Base-by-base conservation (phyloP, 1,140 invertebrate species). In the Andricus grossulariae region DNA sequence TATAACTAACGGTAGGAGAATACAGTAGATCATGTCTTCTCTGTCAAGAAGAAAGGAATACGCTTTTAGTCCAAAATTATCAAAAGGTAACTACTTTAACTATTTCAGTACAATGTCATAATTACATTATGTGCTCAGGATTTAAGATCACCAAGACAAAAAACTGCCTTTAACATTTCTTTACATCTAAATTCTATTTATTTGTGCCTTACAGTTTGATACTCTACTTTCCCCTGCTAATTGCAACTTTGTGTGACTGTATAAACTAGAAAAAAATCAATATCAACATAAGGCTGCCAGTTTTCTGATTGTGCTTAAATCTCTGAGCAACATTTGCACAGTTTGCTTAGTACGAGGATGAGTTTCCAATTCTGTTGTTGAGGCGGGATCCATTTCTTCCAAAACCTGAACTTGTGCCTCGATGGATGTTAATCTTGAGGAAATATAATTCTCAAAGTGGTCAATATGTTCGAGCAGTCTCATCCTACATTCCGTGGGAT, bases 401-500 rank as follows among this genome's bases (percentile, higher is more conserved):
- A 93, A 74, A 75, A 78, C 83, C 80, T 73, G 55, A 80, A 97
- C 93, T 90, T 96, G 94, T n/a, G 94, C 93, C 89, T 97, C 96
- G 32, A 97, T 94, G 55, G 93, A 93, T 80, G 94, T 94, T n/a
- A 97, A 92, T 55, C 94, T 89, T 2, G 94, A 92, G 80, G 96
- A 94, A 32, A 97, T 92, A 76, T 95, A 92, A 75, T 93, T 92
- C 86, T 97, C 95, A 84, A 94, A 94, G 83, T 95, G 92, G 80
- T 95, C 93, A 50, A 98, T 94, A 85, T 97, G 96, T 39, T 95
- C 94, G 70, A 97, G 90, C 19, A 98, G 91, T 84, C 95, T 94
- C 79, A 95, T 92, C 75, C 95, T 93, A 87, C 96, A 97, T 86
- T 96, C 95, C 52, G 93, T 90, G 49, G 94, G 93, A 90, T 97